Evolutionary conservation across 2,113 vertebrate species (phyloP).

Genomic region (Gnathonemus longibarbis): DNA sequence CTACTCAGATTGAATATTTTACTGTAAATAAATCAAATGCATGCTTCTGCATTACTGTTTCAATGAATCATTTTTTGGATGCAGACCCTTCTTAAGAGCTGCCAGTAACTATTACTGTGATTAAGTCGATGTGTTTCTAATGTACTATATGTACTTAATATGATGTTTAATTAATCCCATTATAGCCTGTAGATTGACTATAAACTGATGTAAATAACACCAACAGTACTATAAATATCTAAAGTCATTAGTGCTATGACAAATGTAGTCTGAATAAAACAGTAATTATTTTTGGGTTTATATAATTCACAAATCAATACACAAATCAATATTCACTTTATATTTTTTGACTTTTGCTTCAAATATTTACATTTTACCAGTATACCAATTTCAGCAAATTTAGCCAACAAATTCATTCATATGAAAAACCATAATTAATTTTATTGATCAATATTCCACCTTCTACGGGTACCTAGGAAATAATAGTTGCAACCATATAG

Average conservation of each 20-base stretch:
- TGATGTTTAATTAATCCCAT: background rate
- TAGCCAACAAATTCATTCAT: background rate
- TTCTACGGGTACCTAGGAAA: background rate
- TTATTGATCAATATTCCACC: background rate
- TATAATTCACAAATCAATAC: background rate
- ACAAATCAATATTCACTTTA: background rate
- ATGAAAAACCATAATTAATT: background rate
- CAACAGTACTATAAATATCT: background rate
- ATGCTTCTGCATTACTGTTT: background rate
- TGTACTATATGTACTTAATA: background rate
- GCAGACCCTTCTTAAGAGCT: background rate
- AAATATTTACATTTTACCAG: background rate
- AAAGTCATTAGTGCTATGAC: background rate
- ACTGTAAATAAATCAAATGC: background rate
- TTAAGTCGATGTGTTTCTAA: background rate
- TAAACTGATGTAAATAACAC: background rate
- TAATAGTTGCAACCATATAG: background rate
- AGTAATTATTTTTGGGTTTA: background rate
- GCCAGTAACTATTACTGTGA: background rate
- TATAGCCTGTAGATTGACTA: background rate
- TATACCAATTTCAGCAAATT: background rate
- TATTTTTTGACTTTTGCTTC: background rate
- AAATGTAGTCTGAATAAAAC: background rate
- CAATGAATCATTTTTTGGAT: background rate
- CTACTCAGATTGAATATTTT: background rate